Evolutionary conservation across 2,113 vertebrate species (phyloP).

Genomic region (Empidonax traillii): DNA sequence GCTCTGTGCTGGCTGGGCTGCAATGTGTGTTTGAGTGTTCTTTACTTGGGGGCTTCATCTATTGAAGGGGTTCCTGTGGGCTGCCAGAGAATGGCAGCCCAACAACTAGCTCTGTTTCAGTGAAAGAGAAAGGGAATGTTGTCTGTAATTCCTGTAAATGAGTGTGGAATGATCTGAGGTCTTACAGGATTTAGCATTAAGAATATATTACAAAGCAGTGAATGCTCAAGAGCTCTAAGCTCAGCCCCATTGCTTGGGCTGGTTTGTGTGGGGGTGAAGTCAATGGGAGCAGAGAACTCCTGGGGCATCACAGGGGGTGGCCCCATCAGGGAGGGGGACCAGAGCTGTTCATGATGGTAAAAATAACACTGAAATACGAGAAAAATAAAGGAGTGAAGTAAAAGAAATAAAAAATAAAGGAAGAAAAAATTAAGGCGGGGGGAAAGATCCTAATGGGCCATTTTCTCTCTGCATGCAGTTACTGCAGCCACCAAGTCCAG

Average conservation of each 20-base stretch:
- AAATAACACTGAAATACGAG: neutral
- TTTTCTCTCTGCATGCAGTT: neutral
- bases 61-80: neutral
- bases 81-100: neutral
- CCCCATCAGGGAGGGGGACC: neutral
- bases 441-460: neutral
- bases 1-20: neutral
- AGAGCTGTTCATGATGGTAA: neutral
- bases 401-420: neutral
- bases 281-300: neutral
- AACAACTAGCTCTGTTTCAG: neutral
- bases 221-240: neutral
- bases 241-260: neutral
- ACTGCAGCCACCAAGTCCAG: neutral
- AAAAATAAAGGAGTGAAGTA: neutral
- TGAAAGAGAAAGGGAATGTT: neutral
- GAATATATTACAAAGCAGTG: neutral
- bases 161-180: neutral
- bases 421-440: fast-evolving
- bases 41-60: neutral
- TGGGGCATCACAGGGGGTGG: neutral
- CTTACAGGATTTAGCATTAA: neutral
- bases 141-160: neutral
- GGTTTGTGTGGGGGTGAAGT: neutral
- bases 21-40: neutral